A percentile compares a stretch with the other conserved stretches of the same genome.
phyloP scores from a whole-genome alignment of 2,113 vertebrate genomes.

The Bubo scandiacus region DNA sequence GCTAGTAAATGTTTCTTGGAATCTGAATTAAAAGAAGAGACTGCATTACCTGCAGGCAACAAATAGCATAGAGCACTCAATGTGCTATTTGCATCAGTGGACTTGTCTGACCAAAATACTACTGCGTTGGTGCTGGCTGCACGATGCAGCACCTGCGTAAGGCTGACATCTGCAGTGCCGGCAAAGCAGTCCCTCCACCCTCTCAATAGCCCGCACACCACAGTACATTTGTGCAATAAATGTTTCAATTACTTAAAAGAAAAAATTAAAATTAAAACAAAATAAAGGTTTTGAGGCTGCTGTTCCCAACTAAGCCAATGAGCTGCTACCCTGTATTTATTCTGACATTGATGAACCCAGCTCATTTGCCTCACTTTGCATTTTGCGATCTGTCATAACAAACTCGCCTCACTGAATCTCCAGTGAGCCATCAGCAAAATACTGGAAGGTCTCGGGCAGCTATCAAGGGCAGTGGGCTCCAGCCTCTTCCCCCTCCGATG shows the following conservation, averaged over 20 bases:
- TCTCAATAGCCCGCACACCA: background rate
- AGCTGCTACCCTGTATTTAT: slow-evolving; percentile 24
- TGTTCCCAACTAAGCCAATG: background rate
- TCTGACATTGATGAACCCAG: background rate
- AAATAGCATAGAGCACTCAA: background rate
- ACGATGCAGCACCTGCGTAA: background rate
- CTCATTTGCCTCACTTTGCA: slow-evolving; percentile 33
- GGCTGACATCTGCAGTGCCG: background rate
- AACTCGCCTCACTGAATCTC: slow-evolving; percentile 56
- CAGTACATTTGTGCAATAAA: background rate
- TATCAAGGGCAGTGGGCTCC: background rate
- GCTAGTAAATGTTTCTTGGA: background rate
- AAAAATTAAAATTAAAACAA: background rate
- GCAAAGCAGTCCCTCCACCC: background rate
- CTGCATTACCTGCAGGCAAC: background rate
- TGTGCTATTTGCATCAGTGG: rapidly evolving
- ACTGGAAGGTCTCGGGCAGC: background rate
- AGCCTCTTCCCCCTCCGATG: background rate
- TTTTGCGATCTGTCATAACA: slow-evolving; percentile 58
- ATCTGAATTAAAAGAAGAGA: background rate
- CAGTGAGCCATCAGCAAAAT: slow-evolving; percentile 49
- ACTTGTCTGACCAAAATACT: background rate
- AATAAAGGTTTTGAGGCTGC: background rate
- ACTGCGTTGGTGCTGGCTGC: background rate
- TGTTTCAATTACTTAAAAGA: background rate